Percentiles rank a stretch among this genome's conserved stretches.
These are phyloP conservation scores for Limenitis camilla DNA, from an alignment of 2,888 invertebrate genomes.

Conservation along the genomic window DNA sequence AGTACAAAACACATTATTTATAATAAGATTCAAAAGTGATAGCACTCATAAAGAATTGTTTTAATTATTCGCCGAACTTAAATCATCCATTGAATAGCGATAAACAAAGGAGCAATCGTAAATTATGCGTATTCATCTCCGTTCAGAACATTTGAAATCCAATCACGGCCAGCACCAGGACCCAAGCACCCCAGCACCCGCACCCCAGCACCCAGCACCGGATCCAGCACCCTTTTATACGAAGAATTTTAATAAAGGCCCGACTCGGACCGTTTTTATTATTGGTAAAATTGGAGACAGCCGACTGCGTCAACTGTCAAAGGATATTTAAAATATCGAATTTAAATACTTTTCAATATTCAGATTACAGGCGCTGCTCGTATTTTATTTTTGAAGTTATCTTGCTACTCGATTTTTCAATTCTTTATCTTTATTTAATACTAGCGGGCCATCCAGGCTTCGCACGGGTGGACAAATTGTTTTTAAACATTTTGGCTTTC, in stretches of 20 bases:
- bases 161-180: not conserved
- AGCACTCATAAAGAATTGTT: not conserved
- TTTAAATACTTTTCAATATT: too few relatives aligned
- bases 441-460: too few relatives aligned
- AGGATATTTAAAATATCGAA: not conserved
- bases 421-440: too few relatives aligned
- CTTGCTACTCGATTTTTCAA: not conserved
- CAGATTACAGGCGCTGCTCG: too few relatives aligned
- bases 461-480: too few relatives aligned
- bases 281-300: not conserved
- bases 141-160: slow-evolving; percentile 3
- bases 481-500: too few relatives aligned
- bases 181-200: too few relatives aligned
- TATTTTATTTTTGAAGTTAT: not conserved
- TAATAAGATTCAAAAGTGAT: too few relatives aligned
- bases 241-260: slow-evolving; percentile 6
- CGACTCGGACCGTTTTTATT: not conserved
- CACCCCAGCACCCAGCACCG: too few relatives aligned
- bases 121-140: slow-evolving; percentile 2
- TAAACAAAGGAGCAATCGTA: slow-evolving; percentile 3
- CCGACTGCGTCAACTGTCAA: not conserved
- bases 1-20: too few relatives aligned
- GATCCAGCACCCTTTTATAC: not conserved
- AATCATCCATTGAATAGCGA: not conserved
- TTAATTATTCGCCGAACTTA: not conserved